These are phyloP conservation scores for Sacculina carcini DNA, from an alignment of 2,888 invertebrate species.

Conservation along the genomic window DNA sequence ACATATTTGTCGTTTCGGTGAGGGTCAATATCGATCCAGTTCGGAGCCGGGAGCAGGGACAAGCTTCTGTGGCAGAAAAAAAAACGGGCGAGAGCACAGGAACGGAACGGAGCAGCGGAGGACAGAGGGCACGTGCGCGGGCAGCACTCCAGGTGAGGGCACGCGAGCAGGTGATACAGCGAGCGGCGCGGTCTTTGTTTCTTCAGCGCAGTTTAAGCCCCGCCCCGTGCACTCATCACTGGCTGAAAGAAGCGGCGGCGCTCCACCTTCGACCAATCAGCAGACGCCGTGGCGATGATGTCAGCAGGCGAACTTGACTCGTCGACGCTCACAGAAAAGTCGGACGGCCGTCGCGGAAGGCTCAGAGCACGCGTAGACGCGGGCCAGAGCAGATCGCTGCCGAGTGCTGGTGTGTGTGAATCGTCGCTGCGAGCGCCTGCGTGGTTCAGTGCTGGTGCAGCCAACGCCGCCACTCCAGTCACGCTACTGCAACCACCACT, in stretches of 20 bases:
- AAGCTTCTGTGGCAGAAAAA: too few relatives aligned
- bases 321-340: slow-evolving; percentile 13
- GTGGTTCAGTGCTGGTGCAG: slow-evolving; percentile 2
- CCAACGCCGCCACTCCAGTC: slow-evolving; percentile 12
- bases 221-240: not conserved
- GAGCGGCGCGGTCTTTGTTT: not conserved
- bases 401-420: not conserved
- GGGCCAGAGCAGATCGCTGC: slow-evolving; percentile 20
- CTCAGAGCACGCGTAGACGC: slow-evolving; percentile 23
- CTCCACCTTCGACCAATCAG: slow-evolving; percentile 12
- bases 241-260: not conserved
- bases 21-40: too few relatives aligned
- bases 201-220: not conserved
- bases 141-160: not conserved
- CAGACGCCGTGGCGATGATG: slow-evolving; percentile 11
- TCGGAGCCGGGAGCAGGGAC: too few relatives aligned
- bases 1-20: too few relatives aligned
- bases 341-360: slow-evolving; percentile 15
- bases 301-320: slow-evolving; percentile 12
- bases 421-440: not conserved
- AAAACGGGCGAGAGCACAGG: too few relatives aligned
- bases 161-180: not conserved
- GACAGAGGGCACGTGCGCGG: too few relatives aligned
- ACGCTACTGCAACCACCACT: slow-evolving; percentile 12
- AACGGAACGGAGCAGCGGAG: too few relatives aligned